Conservation (phyloP, 2,888 invertebrate species). For the Troides helena region DNA sequence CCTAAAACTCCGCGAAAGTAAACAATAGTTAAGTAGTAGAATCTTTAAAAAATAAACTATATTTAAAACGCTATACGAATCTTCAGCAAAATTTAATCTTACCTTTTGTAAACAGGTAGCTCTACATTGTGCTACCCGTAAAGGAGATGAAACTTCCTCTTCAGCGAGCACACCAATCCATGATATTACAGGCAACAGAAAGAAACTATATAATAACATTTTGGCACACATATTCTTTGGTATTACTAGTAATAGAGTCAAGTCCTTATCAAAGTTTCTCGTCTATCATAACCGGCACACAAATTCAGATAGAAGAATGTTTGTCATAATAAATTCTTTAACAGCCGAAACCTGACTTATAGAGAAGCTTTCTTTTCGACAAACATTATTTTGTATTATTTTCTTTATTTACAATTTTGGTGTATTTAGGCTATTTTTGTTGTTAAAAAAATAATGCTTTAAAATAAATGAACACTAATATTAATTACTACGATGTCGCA, state of each 20-base stretch:
- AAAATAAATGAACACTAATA: constrained; percentile 56
- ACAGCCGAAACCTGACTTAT: constrained; percentile 44
- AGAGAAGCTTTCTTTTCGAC: constrained; percentile 20
- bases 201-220: constrained; percentile 78
- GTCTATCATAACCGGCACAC: constrained; percentile 73
- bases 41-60: neutral
- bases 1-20: neutral
- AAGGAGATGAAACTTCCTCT: constrained; percentile 85
- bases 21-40: neutral
- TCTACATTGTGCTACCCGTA: constrained; percentile 86
- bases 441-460: constrained; percentile 30
- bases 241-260: constrained; percentile 57
- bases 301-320: constrained; percentile 47
- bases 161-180: constrained; percentile 80
- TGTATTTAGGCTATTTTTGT: neutral
- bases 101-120: constrained; percentile 87
- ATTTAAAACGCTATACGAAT: neutral
- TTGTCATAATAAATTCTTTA: constrained; percentile 61
- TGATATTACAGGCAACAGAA: constrained; percentile 67
- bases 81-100: constrained; percentile 37
- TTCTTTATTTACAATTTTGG: neutral
- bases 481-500: constrained; percentile 54
- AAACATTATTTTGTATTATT: constrained; percentile 16
- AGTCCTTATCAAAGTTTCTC: constrained; percentile 56
- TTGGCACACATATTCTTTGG: constrained; percentile 81